Evolutionary conservation across 2,888 invertebrate genomes (phyloP).

Genomic region (Halocaridina rubra): DNA sequence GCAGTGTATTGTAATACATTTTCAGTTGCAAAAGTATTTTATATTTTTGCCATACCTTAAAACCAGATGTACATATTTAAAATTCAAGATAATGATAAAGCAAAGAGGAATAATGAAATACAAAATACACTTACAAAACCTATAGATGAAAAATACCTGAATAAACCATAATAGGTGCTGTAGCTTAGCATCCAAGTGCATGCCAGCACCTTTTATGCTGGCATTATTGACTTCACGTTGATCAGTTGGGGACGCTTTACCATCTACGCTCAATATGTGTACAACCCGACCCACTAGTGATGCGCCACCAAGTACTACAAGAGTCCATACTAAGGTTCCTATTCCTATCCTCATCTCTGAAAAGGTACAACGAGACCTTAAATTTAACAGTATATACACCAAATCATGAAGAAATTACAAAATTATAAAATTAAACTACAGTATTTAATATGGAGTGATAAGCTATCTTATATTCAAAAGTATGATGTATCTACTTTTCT

Average conservation of each 20-base stretch:
- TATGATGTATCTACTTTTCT: too few relatives aligned
- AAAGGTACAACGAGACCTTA: too few relatives aligned
- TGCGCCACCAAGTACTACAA: slow-evolving; percentile 47
- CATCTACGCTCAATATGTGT: slow-evolving; percentile 41
- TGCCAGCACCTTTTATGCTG: background rate
- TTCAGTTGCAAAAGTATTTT: too few relatives aligned
- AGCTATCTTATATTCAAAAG: too few relatives aligned
- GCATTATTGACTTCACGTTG: background rate
- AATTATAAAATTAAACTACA: too few relatives aligned
- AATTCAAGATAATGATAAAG: too few relatives aligned
- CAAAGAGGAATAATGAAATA: slow-evolving; percentile 44
- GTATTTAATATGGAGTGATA: too few relatives aligned
- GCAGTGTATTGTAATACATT: too few relatives aligned
- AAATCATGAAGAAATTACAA: too few relatives aligned
- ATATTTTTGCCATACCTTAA: too few relatives aligned
- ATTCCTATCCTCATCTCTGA: slow-evolving; percentile 39
- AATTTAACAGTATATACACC: too few relatives aligned
- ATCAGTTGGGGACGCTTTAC: background rate
- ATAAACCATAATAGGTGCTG: background rate
- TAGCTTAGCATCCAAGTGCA: background rate
- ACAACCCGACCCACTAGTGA: slow-evolving; percentile 44
- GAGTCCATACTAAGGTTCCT: slow-evolving; percentile 39
- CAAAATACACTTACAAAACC: background rate
- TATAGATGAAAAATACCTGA: slow-evolving; percentile 11
- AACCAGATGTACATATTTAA: too few relatives aligned